These are phyloP conservation scores for Cheilosia soror DNA, from an alignment of 2,888 invertebrate genomes.

Conservation along the genomic window DNA sequence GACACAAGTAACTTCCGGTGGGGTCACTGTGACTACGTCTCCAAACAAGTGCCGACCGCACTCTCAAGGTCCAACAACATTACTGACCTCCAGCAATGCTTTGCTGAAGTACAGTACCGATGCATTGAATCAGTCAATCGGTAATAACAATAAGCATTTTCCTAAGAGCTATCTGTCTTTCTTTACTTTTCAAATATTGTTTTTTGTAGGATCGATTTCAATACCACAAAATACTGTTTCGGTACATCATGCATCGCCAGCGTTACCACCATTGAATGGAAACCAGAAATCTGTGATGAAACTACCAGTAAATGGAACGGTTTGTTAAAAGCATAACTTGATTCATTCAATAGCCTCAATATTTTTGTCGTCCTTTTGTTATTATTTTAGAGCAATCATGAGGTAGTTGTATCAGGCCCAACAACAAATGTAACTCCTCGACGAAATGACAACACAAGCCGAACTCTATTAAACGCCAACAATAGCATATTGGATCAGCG, in stretches of 20 bases:
- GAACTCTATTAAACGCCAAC: constrained; percentile 88
- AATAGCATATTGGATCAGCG: constrained; percentile 85
- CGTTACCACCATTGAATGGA: constrained; percentile 80
- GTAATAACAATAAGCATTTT: constrained; percentile 63
- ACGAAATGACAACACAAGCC: constrained; percentile 90
- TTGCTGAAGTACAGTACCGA: constrained; percentile 83
- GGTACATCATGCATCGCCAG: constrained; percentile 83
- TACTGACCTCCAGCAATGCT: constrained; percentile 82
- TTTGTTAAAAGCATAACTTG: constrained; percentile 47
- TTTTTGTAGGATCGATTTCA: constrained; percentile 80
- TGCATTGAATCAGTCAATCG: constrained; percentile 83
- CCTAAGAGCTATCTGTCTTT: background rate
- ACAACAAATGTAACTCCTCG: constrained; percentile 87
- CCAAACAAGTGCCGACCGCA: constrained; percentile 84
- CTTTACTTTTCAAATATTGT: background rate
- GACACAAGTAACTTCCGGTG: constrained; percentile 84
- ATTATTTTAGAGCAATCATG: constrained; percentile 78
- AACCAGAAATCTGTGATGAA: constrained; percentile 84
- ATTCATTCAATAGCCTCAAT: constrained; percentile 14
- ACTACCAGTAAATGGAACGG: constrained; percentile 81
- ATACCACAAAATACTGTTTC: constrained; percentile 83
- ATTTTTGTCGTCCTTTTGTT: background rate
- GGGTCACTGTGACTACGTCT: constrained; percentile 88
- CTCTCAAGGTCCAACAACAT: constrained; percentile 85
- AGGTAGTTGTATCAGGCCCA: constrained; percentile 86